These are phyloP conservation scores for Epinotia ramella DNA, from an alignment of 2,888 invertebrate genomes.

Conservation along the genomic window DNA sequence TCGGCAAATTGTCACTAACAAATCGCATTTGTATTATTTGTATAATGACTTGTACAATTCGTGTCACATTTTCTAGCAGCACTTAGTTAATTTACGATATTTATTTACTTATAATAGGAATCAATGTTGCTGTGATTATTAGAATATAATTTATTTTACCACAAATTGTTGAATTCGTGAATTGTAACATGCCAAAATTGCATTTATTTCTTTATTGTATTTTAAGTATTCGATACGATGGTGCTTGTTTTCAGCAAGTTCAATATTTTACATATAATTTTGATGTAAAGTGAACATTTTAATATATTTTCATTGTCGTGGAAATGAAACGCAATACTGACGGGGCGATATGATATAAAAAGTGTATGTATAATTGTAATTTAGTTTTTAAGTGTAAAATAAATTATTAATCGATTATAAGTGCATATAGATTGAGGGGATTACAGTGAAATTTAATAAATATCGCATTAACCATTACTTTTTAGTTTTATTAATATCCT, in stretches of 20 bases:
- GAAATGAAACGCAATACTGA: slow-evolving; percentile 77
- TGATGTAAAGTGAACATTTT: slow-evolving; percentile 46
- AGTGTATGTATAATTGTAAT: slow-evolving; percentile 70
- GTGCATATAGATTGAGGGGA: slow-evolving; percentile 81
- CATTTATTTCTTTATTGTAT: slow-evolving; percentile 33
- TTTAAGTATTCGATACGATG: slow-evolving; percentile 25
- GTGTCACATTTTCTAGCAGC: slow-evolving; percentile 58
- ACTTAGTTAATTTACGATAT: slow-evolving; percentile 75
- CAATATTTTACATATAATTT: slow-evolving; percentile 43
- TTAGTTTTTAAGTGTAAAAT: slow-evolving; percentile 79
- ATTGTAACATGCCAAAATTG: slow-evolving; percentile 37
- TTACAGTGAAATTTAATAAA: slow-evolving; percentile 85
- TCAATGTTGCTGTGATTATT: slow-evolving; percentile 76
- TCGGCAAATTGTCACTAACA: slow-evolving; percentile 74
- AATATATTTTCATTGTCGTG: slow-evolving; percentile 73
- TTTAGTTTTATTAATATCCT: slow-evolving; percentile 53
- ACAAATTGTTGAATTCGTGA: slow-evolving; percentile 47
- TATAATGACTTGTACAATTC: slow-evolving; percentile 62
- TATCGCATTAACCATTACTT: slow-evolving; percentile 80
- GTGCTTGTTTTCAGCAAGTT: slow-evolving; percentile 40
- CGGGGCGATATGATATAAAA: slow-evolving; percentile 63
- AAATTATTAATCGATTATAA: slow-evolving; percentile 81
- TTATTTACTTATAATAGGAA: slow-evolving; percentile 70
- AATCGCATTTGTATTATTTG: slow-evolving; percentile 76
- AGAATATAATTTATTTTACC: slow-evolving; percentile 69